Conservation (phyloP, 2,888 invertebrate species). For the Pollenia angustigena region DNA sequence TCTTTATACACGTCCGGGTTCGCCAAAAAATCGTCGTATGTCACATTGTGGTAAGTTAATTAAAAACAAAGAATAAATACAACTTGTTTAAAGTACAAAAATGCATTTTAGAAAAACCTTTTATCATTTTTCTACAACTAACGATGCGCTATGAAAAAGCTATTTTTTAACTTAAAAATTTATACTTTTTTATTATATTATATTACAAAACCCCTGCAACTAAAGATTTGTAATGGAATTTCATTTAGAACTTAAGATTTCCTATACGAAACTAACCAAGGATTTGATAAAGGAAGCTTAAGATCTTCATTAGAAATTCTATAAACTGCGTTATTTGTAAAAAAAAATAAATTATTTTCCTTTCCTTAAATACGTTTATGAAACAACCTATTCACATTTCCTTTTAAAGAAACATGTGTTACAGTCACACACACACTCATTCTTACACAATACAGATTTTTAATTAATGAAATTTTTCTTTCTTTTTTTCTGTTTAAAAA, state of each 20-base stretch:
- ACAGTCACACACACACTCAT: neutral
- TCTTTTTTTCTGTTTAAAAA: constrained; percentile 41
- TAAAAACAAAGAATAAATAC: neutral
- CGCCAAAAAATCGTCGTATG: constrained; percentile 82
- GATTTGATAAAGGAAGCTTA: too few species aligned
- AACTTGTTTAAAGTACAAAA: neutral
- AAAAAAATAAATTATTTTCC: too few species aligned
- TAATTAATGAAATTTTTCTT: constrained; percentile 33
- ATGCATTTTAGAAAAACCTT: too few species aligned
- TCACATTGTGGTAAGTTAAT: constrained; percentile 81
- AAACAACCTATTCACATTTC: constrained; percentile 5
- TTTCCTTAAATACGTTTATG: too few species aligned
- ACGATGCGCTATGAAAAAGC: too few species aligned
- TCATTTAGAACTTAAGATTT: neutral
- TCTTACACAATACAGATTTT: neutral
- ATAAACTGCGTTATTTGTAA: too few species aligned
- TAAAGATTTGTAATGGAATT: neutral
- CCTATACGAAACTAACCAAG: too few species aligned
- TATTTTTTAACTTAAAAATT: too few species aligned
- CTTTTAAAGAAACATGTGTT: constrained; percentile 9
- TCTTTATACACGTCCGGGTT: constrained; percentile 83
- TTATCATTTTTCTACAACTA: too few species aligned
- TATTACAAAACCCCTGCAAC: too few species aligned
- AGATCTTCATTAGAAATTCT: too few species aligned
- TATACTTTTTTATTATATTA: too few species aligned